Base-by-base conservation (phyloP, 2,888 invertebrate species). In the Drosophila putrida region DNA sequence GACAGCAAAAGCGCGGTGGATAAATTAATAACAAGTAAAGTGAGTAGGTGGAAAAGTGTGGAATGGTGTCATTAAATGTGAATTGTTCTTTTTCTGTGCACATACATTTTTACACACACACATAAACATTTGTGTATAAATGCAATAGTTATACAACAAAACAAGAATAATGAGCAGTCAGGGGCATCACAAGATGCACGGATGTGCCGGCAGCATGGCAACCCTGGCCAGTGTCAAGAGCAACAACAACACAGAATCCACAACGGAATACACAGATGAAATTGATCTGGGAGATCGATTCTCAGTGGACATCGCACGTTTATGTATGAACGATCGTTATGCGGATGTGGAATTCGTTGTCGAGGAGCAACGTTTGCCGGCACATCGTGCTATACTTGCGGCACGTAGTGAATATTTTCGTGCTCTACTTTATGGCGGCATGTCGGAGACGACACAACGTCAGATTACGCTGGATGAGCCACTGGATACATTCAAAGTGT, bases 321-420 rank as follows among this genome's bases (percentile, higher is more conserved):
- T 99, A 50, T 98, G 96, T 91, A 94, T 97, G 80, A 97, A 96
- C 62, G 95, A 96, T 53, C 97, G 98, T 90, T 98, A 97, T 93
- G 96, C 97, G 8, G 99, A 99, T 93, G 96, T 99, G 59, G 95
- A 95, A 0, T 94, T 99, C 60, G 93, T 97, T 38, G 97, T 99
- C 51, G 98, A 97, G 90, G 96, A 96, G 54, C 90, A 91, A 68
- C 90, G 72, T 11, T 59, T 93, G 54, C 92, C 92, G n/a, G 93
- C 92, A 27, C 93, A 93, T 75, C 91, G 92, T 0, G 95, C 98
- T 5, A 97, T 99, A 43, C 94, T 99, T 59, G 99, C 99, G 0
- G 97, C 98, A 31, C 94, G 99, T 87, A 98, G 98, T 90, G 97
- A 98, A 88, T 99, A 99, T 93, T 99, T 99, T 93, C 94, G 98